phyloP scores from a whole-genome alignment of 2,888 invertebrate genomes.

The Heliconius charithonia region DNA sequence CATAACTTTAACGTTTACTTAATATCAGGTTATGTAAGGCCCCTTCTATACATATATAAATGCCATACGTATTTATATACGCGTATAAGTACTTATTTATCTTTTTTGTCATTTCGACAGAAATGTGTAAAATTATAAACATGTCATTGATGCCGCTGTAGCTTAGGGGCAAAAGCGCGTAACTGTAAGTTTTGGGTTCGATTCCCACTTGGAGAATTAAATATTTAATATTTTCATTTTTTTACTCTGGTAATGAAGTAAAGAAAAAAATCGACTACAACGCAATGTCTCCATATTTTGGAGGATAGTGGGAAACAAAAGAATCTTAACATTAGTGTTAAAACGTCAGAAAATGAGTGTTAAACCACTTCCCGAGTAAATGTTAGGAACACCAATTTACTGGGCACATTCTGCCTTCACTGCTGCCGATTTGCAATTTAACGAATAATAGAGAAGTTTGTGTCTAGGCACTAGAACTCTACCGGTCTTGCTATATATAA shows the following conservation, averaged over 20 bases:
- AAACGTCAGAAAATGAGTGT: too few relatives aligned
- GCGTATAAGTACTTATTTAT: neutral
- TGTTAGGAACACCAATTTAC: neutral
- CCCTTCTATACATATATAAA: neutral
- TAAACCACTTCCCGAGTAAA: too few relatives aligned
- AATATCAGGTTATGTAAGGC: neutral
- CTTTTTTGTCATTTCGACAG: neutral
- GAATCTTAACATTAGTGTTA: neutral
- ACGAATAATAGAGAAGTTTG: too few relatives aligned
- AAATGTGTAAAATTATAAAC: neutral
- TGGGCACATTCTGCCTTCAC: neutral
- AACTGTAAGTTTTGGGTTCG: neutral
- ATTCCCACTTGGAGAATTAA: neutral
- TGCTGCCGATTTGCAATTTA: too few relatives aligned
- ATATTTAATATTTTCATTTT: too few relatives aligned
- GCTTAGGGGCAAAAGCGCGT: too few relatives aligned
- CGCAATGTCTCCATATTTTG: too few relatives aligned
- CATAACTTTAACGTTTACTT: neutral
- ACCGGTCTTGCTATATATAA: neutral
- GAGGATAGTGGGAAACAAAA: neutral
- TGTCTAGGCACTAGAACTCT: too few relatives aligned
- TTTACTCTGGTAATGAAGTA: too few relatives aligned
- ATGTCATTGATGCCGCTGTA: neutral
- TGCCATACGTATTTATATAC: neutral
- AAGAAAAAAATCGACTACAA: too few relatives aligned